phyloP scores from a whole-genome alignment of 2,888 invertebrate genomes.

The Muschampia plurimacula region DNA sequence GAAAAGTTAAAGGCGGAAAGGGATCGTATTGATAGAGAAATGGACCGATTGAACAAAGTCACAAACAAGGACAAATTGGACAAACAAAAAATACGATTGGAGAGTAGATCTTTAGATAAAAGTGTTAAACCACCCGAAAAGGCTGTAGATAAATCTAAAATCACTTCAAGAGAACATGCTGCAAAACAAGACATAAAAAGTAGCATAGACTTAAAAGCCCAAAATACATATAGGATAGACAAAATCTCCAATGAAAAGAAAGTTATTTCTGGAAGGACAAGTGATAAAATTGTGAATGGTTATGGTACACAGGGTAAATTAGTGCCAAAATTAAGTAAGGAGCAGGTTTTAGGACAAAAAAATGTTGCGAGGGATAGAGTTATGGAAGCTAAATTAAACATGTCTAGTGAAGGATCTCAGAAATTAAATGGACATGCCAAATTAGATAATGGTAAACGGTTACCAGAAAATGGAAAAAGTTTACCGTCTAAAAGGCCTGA shows the following conservation, averaged over 20 bases:
- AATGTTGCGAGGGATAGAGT: slow-evolving; percentile 61
- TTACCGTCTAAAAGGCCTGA: slow-evolving; percentile 59
- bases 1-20: slow-evolving; percentile 75
- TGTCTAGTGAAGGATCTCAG: slow-evolving; percentile 51
- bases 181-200: slow-evolving; percentile 61
- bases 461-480: slow-evolving; percentile 58
- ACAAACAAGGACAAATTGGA: slow-evolving; percentile 68
- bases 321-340: slow-evolving; percentile 64
- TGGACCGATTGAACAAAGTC: slow-evolving; percentile 68
- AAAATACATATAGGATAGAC: slow-evolving; percentile 82
- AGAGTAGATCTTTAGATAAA: slow-evolving; percentile 59
- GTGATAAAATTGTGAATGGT: slow-evolving; percentile 64
- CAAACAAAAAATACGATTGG: slow-evolving; percentile 70
- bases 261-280: slow-evolving; percentile 55
- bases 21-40: slow-evolving; percentile 75
- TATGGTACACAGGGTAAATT: slow-evolving; percentile 64
- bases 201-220: slow-evolving; percentile 77
- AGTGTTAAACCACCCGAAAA: slow-evolving; percentile 55
- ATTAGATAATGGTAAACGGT: slow-evolving; percentile 55
- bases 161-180: slow-evolving; percentile 56
- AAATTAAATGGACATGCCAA: slow-evolving; percentile 52
- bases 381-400: slow-evolving; percentile 34
- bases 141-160: slow-evolving; percentile 62
- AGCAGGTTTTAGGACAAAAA: slow-evolving; percentile 51
- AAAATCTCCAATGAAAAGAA: slow-evolving; percentile 68